Conservation (phyloP, 2,797 vertebrate genomes). For the Intellagama lesueurii region DNA sequence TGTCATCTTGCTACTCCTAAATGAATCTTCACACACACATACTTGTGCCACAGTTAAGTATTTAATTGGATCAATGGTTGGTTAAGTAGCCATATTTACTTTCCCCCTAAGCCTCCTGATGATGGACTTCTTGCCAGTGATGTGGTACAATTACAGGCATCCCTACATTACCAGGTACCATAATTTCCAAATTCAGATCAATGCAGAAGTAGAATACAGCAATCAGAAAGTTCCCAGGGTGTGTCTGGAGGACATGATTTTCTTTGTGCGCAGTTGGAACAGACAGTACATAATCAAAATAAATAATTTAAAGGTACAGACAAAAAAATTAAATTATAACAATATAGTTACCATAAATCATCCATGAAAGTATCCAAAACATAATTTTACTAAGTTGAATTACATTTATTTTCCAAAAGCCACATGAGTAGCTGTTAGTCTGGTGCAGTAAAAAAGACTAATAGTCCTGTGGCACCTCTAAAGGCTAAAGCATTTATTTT, state of each 20-base stretch:
- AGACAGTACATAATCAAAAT: background rate
- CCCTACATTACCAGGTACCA: background rate
- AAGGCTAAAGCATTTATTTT: background rate
- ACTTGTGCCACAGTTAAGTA: background rate
- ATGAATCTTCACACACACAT: background rate
- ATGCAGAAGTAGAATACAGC: background rate
- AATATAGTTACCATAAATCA: background rate
- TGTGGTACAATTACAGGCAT: background rate
- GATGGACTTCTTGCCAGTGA: background rate
- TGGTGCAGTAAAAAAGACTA: background rate
- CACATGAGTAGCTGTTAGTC: background rate
- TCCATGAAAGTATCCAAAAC: background rate
- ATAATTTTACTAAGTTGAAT: background rate
- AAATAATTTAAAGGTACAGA: background rate
- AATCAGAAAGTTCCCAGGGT: background rate
- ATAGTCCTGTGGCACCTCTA: background rate
- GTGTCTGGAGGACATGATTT: background rate
- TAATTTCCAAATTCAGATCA: background rate
- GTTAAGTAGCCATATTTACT: too few relatives aligned
- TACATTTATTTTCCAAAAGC: background rate
- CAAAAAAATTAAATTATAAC: background rate
- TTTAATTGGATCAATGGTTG: too few relatives aligned
- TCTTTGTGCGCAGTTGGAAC: background rate
- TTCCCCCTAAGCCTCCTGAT: background rate
- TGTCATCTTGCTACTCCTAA: too few relatives aligned